These are phyloP conservation scores for Spilogale gracilis DNA, from an alignment of 2,113 vertebrate genomes.

Conservation along the genomic window DNA sequence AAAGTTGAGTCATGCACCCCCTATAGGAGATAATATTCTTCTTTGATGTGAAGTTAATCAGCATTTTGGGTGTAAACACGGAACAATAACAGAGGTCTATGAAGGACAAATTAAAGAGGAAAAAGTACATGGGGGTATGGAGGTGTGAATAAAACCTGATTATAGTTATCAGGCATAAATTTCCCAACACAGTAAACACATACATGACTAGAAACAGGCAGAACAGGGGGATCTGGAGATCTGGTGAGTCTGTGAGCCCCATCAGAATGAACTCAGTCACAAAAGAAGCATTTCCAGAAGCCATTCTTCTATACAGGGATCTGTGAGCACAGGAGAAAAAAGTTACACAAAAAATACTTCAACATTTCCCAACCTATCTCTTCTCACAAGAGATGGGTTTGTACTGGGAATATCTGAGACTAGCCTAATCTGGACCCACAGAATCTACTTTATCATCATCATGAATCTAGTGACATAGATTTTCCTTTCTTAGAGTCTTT, in stretches of 20 bases:
- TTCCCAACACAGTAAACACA: not conserved
- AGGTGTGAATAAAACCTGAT: conserved; percentile 52
- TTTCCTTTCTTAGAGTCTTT: not conserved
- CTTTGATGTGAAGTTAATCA: conserved; percentile 31
- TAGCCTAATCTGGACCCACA: accelerated
- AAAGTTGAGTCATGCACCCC: conserved; percentile 53
- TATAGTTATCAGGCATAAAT: not conserved
- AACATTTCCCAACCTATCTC: not conserved
- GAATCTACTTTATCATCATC: too few species aligned
- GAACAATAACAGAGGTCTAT: conserved; percentile 63
- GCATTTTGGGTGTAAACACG: conserved; percentile 69
- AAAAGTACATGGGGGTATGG: conserved; percentile 77
- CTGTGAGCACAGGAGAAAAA: not conserved
- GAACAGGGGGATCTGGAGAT: not conserved
- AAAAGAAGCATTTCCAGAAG: not conserved
- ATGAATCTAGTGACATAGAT: not conserved
- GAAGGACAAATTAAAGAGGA: conserved; percentile 76
- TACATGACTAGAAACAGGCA: not conserved
- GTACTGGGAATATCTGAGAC: not conserved
- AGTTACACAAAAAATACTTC: not conserved
- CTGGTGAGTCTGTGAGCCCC: not conserved
- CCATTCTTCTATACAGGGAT: not conserved
- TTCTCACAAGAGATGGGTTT: not conserved
- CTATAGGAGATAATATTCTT: conserved; percentile 47
- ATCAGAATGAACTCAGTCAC: not conserved